These are phyloP conservation scores for Ptyas mucosa DNA, from an alignment of 2,113 vertebrate species.

Conservation along the genomic window DNA sequence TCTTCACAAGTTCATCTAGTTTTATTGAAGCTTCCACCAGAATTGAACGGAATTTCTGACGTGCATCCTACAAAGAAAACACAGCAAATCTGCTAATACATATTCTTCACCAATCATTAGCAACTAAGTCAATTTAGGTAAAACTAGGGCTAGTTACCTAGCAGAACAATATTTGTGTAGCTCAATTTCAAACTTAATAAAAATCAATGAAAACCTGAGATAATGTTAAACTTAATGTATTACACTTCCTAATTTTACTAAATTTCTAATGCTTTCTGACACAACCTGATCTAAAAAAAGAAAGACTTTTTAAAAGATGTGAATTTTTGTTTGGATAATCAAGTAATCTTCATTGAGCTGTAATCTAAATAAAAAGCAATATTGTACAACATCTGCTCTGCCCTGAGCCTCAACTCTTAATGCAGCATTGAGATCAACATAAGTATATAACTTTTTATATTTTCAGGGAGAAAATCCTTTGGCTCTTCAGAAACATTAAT, in stretches of 20 bases:
- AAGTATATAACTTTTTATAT: not conserved
- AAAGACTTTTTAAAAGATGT: not conserved
- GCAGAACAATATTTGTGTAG: not conserved
- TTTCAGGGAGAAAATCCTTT: not conserved
- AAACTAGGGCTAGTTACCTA: not conserved
- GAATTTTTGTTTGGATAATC: not conserved
- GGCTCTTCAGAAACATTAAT: not conserved
- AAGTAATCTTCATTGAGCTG: not conserved
- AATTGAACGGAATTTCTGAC: slow-evolving; percentile 91
- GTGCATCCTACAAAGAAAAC: slow-evolving; percentile 75
- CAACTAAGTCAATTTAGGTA: not conserved
- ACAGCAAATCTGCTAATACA: not conserved
- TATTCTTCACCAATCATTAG: not conserved
- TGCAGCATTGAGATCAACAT: not conserved
- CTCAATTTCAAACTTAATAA: not conserved
- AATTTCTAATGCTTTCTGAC: not conserved
- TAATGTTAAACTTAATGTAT: not conserved
- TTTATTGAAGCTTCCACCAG: slow-evolving; percentile 91
- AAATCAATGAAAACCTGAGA: not conserved
- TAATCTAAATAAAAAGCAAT: not conserved
- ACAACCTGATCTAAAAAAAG: not conserved
- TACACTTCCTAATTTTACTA: not conserved
- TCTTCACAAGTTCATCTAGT: slow-evolving; percentile 92
- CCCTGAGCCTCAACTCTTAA: not conserved
- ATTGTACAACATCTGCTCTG: not conserved